Base-by-base conservation (phyloP, 2,797 vertebrate genomes). In the Tokudaia muenninki region DNA sequence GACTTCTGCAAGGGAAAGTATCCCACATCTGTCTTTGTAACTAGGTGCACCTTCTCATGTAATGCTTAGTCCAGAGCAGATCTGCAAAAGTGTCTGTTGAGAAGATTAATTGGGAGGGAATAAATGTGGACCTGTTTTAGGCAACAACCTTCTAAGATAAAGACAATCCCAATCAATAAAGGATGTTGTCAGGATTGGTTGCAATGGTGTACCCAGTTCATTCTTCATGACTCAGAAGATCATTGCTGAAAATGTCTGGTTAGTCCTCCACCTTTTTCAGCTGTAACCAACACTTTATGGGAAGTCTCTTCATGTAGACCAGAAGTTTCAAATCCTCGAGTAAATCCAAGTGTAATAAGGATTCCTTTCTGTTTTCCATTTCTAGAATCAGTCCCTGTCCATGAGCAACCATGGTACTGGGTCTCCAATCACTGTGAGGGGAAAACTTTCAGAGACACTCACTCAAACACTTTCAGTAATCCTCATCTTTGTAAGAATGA, bases 121-220 rank as follows among this genome's bases (percentile, higher is more conserved):
- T 63, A 61, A 91, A 74, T 6, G 9, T 57, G n/a, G 57, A 65
- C 61, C 70, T 6, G 37, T 67, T 12, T 34, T 8, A 91, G 44
- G 12, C 84, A 55, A 47, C 17, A 29, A 47, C 26, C 13, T 29
- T 29, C 75, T 77, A 80, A 94, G 90, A 37, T 92, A 61, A 94
- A 92, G 80, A 92, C 61, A 82, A 93, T 57, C 14, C 72, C 70
- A 84, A 79, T 29, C 88, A 31, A 82, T 79, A 29, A 89, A 21
- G 14, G 8, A 47, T 50, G 1, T 77, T 24, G 2, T 34, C 59
- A 26, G 70, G 34, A 47, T 92, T 47, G 70, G 10, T 70, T 90
- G 55, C 63, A 77, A 5, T 0, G 13, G 17, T 21, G 26, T 21
- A 21, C 13, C 72, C 37, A 65, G 21, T 29, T 87, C n/a, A 6